A percentile compares a stretch with the other conserved stretches of the same genome.
Evolutionary conservation across 2,888 invertebrate genomes (phyloP).

Genomic region (Drosophila tripunctata): DNA sequence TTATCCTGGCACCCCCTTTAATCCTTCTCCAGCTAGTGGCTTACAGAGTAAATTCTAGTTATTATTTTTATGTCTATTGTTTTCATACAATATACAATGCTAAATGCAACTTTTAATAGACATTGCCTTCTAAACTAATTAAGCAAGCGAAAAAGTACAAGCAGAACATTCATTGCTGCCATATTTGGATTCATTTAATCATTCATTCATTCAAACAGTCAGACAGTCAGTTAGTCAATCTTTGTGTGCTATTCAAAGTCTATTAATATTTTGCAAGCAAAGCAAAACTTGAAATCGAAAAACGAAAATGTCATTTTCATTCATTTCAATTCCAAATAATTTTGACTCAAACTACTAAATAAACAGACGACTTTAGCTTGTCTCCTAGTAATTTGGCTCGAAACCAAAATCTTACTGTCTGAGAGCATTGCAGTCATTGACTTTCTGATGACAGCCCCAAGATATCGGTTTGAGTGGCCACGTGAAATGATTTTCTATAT

Average conservation of each 20-base stretch:
- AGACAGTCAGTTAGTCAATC: not conserved
- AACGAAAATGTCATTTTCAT: constrained; percentile 51
- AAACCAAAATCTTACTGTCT: constrained; percentile 58
- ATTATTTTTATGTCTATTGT: constrained; percentile 40
- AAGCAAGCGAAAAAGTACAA: constrained; percentile 37
- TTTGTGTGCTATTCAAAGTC: constrained; percentile 11
- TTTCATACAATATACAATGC: constrained; percentile 32
- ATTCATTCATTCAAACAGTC: constrained; percentile 19
- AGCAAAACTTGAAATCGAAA: constrained; percentile 56
- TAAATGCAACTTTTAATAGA: constrained; percentile 42
- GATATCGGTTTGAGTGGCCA: constrained; percentile 59
- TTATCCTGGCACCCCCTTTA: constrained; percentile 35
- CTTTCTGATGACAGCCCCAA: constrained; percentile 68
- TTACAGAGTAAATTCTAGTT: constrained; percentile 14
- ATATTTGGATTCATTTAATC: constrained; percentile 28
- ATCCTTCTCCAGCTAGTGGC: not conserved
- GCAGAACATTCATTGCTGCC: not conserved
- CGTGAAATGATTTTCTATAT: constrained; percentile 64
- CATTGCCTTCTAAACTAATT: constrained; percentile 40
- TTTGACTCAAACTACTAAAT: constrained; percentile 6
- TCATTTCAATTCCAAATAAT: constrained; percentile 71
- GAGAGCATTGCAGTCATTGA: constrained; percentile 49
- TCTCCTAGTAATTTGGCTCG: constrained; percentile 71
- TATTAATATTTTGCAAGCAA: constrained; percentile 70
- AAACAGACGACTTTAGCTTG: not conserved